These are phyloP conservation scores for Chrysolina americana DNA, from an alignment of 2,888 invertebrate species.

Conservation along the genomic window DNA sequence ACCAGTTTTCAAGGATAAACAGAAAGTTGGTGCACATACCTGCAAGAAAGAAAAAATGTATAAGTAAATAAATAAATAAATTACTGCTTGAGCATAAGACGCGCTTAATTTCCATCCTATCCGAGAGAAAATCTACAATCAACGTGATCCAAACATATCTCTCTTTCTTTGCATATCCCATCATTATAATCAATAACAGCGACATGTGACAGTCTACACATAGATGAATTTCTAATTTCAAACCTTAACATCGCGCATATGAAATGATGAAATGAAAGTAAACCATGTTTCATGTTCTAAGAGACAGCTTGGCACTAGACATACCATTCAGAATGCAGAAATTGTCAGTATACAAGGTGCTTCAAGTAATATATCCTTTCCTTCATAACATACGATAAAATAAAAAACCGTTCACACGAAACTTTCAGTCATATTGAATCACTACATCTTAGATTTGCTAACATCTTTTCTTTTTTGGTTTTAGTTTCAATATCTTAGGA, in stretches of 20 bases:
- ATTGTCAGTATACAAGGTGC: neutral
- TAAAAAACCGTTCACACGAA: too few relatives aligned
- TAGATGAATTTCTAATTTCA: slow-evolving; percentile 28
- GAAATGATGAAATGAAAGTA: slow-evolving; percentile 26
- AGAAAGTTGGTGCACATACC: slow-evolving; percentile 13
- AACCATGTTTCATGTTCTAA: slow-evolving; percentile 7
- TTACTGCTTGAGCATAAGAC: neutral
- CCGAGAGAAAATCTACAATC: slow-evolving; percentile 13
- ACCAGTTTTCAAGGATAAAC: slow-evolving; percentile 13
- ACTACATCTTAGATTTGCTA: too few relatives aligned
- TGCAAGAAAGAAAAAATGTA: neutral
- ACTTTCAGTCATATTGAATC: too few relatives aligned
- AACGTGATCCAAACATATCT: neutral
- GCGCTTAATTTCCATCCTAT: neutral
- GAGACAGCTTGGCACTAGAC: slow-evolving; percentile 27
- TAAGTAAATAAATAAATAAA: slow-evolving; percentile 8
- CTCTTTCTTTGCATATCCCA: slow-evolving; percentile 11
- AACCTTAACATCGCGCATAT: slow-evolving; percentile 15
- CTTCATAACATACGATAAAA: too few relatives aligned
- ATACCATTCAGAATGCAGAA: neutral
- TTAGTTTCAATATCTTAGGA: too few relatives aligned
- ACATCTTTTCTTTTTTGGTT: too few relatives aligned
- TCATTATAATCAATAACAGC: slow-evolving; percentile 4
- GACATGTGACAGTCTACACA: slow-evolving; percentile 24
- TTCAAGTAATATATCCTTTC: too few relatives aligned